A percentile compares a stretch with the other conserved stretches of the same genome.
Evolutionary conservation across 2,888 invertebrate genomes (phyloP).

Genomic region (Frankliniella fusca): DNA sequence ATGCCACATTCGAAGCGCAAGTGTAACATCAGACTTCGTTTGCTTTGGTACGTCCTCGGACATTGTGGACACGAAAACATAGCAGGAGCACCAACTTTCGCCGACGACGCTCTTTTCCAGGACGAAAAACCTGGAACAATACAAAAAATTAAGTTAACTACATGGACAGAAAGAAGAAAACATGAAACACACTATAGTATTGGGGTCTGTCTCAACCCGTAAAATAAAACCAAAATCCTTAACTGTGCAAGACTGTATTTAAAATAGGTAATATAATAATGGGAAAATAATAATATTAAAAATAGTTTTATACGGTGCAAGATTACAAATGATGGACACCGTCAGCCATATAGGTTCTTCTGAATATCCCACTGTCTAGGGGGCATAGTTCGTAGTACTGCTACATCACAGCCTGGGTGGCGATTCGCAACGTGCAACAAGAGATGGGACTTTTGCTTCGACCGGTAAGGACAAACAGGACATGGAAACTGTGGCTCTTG

Average conservation of each 20-base stretch:
- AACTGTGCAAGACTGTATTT: neutral
- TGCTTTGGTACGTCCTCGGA: conserved; percentile 39
- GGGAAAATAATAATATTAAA: neutral
- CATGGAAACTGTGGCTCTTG: conserved; percentile 58
- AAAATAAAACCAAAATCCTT: too few relatives aligned
- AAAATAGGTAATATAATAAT: neutral
- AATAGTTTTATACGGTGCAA: neutral
- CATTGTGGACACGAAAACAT: conserved; percentile 38
- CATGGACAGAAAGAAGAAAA: neutral
- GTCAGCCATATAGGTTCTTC: neutral
- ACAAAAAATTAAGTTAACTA: neutral
- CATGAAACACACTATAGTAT: neutral
- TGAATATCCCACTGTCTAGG: neutral
- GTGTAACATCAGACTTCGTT: conserved; percentile 40
- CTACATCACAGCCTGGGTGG: conserved; percentile 13
- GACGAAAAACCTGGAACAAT: neutral
- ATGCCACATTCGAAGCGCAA: conserved; percentile 50
- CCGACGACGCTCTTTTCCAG: neutral
- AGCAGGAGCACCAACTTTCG: neutral
- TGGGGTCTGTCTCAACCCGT: neutral
- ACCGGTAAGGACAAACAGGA: conserved; percentile 56
- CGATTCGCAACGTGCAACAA: conserved; percentile 46
- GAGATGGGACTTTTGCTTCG: conserved; percentile 51
- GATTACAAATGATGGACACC: too few relatives aligned
- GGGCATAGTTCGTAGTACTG: neutral